Base-by-base conservation (phyloP, 2,888 invertebrate species). In the Salticus scenicus region DNA sequence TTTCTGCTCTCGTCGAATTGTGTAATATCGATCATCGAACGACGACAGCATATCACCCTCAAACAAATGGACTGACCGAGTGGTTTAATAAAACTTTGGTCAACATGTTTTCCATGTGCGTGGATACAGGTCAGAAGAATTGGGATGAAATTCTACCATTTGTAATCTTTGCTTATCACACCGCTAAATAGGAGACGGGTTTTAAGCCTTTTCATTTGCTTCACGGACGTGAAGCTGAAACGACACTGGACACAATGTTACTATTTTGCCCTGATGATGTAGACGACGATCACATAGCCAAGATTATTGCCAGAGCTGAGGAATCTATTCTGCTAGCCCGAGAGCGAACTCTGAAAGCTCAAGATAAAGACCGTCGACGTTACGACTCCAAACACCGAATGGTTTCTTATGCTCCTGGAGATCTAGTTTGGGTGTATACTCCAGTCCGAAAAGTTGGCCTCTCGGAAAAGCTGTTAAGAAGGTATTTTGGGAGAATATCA, bases 401-500 rank as follows among this genome's bases (percentile, higher is more conserved):
- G n/a, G n/a, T n/a, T n/a, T n/a, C n/a, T n/a, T n/a, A n/a, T n/a
- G n/a, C n/a, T n/a, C n/a, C 51, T 20, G 27, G 63, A 20, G 63
- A 63, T 24, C 20, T 63, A 2, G 63, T 63, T 24, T 63, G 24
- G 63, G 20, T 63, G n/a, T 63, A 24, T 27, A 51, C 51, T n/a
- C 63, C 63, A 1, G 27, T 63, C 4, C 63, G 28, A 5, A 63
- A 63, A 24, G 0, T 63, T 0, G 63, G 63, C 5, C 27, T 24
- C 0, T 63, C 63, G 5, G 63, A 63, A 27, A 27, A 24, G 1
- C 27, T 63, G 5, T 27, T 63, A 63, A 63, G 28, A 24, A 37
- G 14, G 17, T 85, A 41, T 42, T 31, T 64, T 14, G n/a, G 84
- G 87, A 0, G 76, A 79, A 0, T 85, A 33, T 31, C 63, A 75